phyloP scores from a whole-genome alignment of 2,888 invertebrate species.

The Nomada goodeniana region DNA sequence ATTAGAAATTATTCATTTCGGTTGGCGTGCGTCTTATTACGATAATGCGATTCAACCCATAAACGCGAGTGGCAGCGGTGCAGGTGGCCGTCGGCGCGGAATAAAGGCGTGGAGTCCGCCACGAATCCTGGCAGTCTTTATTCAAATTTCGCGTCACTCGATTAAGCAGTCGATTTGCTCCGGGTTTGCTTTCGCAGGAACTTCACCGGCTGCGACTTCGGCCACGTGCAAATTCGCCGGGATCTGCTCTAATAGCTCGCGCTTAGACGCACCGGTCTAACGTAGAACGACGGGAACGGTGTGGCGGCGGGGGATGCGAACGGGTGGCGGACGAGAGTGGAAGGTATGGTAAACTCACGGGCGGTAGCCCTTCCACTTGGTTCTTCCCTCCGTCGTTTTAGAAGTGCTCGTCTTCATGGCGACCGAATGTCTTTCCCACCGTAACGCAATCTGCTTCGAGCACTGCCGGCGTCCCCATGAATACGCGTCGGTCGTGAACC shows the following conservation, averaged over 20 bases:
- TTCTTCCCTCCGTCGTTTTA: conserved; percentile 9
- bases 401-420: conserved; percentile 44
- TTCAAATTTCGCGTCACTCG: conserved; percentile 72
- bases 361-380: conserved; percentile 55
- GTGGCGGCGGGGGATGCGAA: not conserved
- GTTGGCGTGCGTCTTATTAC: conserved; percentile 2
- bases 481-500: conserved; percentile 58
- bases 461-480: conserved; percentile 66
- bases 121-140: conserved; percentile 66
- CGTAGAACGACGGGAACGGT: conserved; percentile 15
- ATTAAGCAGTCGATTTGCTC: conserved; percentile 74
- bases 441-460: conserved; percentile 69
- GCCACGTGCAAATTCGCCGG: conserved; percentile 72
- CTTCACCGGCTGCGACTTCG: conserved; percentile 67
- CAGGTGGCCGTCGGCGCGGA: conserved; percentile 4
- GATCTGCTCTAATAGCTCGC: conserved; percentile 70
- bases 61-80: not conserved
- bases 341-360: conserved; percentile 36
- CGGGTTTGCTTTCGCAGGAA: conserved; percentile 69
- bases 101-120: conserved; percentile 48
- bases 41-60: conserved; percentile 46
- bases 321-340: not conserved
- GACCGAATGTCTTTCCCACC: conserved; percentile 68
- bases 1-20: conserved; percentile 49
- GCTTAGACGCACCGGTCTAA: conserved; percentile 52